phyloP scores from a whole-genome alignment of 2,113 vertebrate species.

The Aleadryas rufinucha region DNA sequence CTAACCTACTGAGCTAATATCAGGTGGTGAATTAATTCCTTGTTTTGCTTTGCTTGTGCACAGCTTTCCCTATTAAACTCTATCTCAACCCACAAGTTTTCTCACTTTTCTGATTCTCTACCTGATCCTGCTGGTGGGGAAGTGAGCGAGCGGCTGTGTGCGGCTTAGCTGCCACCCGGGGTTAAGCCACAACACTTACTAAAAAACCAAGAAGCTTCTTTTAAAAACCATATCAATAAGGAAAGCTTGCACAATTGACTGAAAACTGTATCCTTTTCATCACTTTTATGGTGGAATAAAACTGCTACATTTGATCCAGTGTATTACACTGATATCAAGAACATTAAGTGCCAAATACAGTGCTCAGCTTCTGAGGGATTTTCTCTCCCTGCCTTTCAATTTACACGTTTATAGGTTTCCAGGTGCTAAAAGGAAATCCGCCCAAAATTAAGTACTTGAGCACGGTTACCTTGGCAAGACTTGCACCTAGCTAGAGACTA shows the following conservation, averaged over 20 bases:
- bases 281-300: neutral
- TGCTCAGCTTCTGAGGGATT: neutral
- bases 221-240: neutral
- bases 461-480: neutral
- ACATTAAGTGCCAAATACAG: neutral
- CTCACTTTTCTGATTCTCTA: neutral
- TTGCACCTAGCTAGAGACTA: neutral
- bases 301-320: neutral
- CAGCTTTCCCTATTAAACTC: neutral
- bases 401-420: neutral
- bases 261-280: neutral
- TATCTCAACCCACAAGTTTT: neutral
- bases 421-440: neutral
- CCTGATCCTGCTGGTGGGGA: neutral
- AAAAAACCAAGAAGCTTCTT: neutral
- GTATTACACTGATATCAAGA: neutral
- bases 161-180: neutral
- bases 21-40: neutral
- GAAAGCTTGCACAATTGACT: neutral
- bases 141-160: fast-evolving
- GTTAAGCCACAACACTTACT: neutral
- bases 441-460: neutral
- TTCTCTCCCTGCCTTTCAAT: neutral
- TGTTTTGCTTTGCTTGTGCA: neutral
- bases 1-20: neutral